Conservation (phyloP, 2,888 invertebrate genomes). For the Nudaria mundana region DNA sequence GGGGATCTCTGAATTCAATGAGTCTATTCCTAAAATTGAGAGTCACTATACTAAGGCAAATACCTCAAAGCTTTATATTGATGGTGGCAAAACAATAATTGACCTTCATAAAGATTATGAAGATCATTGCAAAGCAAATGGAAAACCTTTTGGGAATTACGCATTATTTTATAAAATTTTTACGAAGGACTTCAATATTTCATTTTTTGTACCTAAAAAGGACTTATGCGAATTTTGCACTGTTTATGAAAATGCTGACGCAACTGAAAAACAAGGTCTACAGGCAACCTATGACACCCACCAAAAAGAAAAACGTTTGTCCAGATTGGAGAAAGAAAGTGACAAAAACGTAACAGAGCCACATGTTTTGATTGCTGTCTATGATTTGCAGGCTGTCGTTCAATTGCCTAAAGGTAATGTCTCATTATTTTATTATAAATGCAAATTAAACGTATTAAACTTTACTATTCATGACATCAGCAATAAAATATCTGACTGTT, state of each 20-base stretch:
- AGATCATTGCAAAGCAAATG: not conserved
- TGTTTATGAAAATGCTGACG: not conserved
- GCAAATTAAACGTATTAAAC: conserved; percentile 2
- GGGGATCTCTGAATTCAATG: conserved; percentile 17
- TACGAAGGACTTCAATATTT: conserved; percentile 6
- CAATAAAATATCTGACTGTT: not conserved
- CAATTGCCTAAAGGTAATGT: not conserved
- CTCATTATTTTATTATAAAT: conserved; percentile 2
- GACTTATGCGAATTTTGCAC: conserved; percentile 1
- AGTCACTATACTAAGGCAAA: not conserved
- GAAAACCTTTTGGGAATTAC: not conserved
- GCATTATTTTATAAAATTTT: not conserved
- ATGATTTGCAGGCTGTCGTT: conserved; percentile 3
- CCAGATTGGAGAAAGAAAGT: not conserved
- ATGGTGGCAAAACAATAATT: not conserved
- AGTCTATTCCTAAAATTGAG: conserved; percentile 3
- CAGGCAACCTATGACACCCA: conserved; percentile 7
- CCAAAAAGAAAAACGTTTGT: not conserved
- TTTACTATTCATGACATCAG: conserved; percentile 2
- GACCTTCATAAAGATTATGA: conserved; percentile 2
- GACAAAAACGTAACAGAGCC: not conserved
- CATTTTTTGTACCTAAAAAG: conserved; percentile 2
- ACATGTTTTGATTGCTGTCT: not conserved
- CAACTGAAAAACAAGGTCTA: conserved; percentile 1
- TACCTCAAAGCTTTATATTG: not conserved